phyloP scores from a whole-genome alignment of 1,140 invertebrate genomes.

The Pararge aegeria region DNA sequence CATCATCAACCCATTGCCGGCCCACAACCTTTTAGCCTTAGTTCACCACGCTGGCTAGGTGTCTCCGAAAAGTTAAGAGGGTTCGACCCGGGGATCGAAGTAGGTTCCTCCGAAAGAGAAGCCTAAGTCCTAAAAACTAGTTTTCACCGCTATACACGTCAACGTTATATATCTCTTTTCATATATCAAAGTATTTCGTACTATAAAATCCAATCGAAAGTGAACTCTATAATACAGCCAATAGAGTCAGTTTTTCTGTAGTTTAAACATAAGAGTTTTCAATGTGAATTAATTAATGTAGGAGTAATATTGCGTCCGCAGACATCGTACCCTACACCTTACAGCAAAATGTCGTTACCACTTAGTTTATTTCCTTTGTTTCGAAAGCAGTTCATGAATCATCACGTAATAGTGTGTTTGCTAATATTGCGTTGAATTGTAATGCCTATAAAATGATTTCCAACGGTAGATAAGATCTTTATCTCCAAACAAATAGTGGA shows the following conservation, averaged over 20 bases:
- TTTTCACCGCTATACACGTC: too few species aligned
- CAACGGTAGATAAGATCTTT: conserved; percentile 21
- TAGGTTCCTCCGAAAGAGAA: too few species aligned
- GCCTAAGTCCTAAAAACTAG: too few species aligned
- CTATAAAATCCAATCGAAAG: background rate
- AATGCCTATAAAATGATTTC: conserved; percentile 22
- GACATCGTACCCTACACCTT: conserved; percentile 1
- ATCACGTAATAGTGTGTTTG: conserved; percentile 22
- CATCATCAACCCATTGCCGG: too few species aligned
- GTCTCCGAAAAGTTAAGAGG: too few species aligned
- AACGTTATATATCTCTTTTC: too few species aligned
- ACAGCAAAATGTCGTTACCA: conserved; percentile 4
- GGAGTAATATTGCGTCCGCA: background rate
- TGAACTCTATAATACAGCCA: background rate
- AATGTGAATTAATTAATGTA: background rate
- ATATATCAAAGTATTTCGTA: too few species aligned
- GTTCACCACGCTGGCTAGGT: too few species aligned
- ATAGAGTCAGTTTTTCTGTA: background rate
- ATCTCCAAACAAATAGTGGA: background rate
- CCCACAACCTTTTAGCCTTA: too few species aligned
- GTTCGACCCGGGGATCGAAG: too few species aligned
- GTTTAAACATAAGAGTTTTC: too few species aligned
- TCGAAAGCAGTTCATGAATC: conserved; percentile 19
- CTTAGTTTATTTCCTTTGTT: conserved; percentile 25
- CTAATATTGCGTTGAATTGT: conserved; percentile 3